Conservation (phyloP, 2,797 vertebrate species). For the Smutsia temminckii region DNA sequence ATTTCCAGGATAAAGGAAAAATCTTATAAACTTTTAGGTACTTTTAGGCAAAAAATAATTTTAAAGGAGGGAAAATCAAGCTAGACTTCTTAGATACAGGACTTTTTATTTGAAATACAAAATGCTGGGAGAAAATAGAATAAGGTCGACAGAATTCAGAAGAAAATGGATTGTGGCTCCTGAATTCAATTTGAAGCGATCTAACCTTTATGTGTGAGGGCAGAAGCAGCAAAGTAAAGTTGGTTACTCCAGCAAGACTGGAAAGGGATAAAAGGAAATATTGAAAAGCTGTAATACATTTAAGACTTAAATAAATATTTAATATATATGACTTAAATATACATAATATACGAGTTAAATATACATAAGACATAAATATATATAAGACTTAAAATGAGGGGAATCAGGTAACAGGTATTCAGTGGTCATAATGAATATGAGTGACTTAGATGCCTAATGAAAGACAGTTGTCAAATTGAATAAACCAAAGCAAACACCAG, state of each 20-base stretch:
- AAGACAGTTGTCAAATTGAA: not conserved
- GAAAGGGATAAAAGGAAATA: not conserved
- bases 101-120: not conserved
- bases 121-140: not conserved
- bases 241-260: not conserved
- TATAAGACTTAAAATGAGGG: not conserved
- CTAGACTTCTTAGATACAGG: not conserved
- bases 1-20: conserved; percentile 25
- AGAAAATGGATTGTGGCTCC: not conserved
- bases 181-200: not conserved
- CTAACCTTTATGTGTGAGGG: not conserved
- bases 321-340: too few species aligned
- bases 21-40: not conserved
- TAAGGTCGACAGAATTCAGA: not conserved
- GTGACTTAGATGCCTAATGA: not conserved
- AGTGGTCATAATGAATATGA: not conserved
- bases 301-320: not conserved
- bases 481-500: not conserved
- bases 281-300: not conserved
- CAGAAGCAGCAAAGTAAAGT: not conserved
- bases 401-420: not conserved
- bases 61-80: not conserved
- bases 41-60: not conserved
- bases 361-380: not conserved
- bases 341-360: too few species aligned